Percentiles rank a stretch among this genome's conserved stretches.
Conservation (phyloP, 2,888 invertebrate genomes). For the Tenthredo amoena region DNA sequence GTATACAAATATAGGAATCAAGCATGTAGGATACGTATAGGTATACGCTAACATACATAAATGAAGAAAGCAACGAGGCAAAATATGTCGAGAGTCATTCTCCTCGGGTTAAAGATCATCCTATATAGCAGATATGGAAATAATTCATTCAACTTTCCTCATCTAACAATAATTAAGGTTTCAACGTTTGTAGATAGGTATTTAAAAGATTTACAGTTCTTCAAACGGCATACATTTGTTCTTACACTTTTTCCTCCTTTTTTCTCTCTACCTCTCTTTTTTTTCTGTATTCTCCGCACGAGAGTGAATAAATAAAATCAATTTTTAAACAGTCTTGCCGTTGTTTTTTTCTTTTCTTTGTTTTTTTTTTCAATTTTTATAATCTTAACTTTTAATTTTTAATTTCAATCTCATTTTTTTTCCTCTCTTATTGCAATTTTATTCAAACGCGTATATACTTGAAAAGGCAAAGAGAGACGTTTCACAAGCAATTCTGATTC, state of each 20-base stretch:
- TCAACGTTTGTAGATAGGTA: neutral
- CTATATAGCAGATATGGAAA: neutral
- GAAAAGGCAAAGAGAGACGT: neutral
- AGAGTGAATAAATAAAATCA: too few species aligned
- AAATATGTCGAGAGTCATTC: constrained; percentile 1
- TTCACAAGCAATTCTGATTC: neutral
- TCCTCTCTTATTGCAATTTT: neutral
- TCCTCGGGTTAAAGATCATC: constrained; percentile 12
- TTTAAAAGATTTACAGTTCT: neutral
- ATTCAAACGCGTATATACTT: neutral
- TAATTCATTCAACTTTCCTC: constrained; percentile 22
- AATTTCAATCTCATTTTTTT: neutral
- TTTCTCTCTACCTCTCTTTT: neutral
- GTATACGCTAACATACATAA: neutral
- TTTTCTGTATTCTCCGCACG: too few species aligned
- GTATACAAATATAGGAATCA: neutral
- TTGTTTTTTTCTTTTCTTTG: too few species aligned
- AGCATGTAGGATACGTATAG: neutral
- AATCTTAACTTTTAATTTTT: too few species aligned
- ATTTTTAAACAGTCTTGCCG: too few species aligned
- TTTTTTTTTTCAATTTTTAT: too few species aligned
- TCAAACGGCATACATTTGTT: neutral
- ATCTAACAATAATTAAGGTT: neutral
- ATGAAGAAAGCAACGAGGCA: neutral
- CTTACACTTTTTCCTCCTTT: neutral